Conservation (phyloP, 2,797 vertebrate genomes). For the Naso thynnoides region DNA sequence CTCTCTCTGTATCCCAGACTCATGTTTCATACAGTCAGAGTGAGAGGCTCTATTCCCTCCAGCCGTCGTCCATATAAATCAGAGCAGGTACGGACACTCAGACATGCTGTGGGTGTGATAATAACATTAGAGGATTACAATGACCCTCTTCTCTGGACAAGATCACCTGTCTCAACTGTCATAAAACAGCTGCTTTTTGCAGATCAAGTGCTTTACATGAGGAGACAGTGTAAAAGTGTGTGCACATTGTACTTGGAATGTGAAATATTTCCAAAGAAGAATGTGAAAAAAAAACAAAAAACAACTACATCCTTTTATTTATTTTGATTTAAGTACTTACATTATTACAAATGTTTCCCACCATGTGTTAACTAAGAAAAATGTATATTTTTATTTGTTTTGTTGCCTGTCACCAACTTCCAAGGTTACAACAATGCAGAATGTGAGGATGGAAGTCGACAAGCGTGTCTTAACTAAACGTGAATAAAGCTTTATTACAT, state of each 20-base stretch:
- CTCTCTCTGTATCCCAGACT: conserved; percentile 37
- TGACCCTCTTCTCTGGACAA: conserved; percentile 77
- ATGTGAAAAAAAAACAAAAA: no score
- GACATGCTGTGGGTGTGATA: conserved; percentile 78
- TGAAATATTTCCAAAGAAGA: no score
- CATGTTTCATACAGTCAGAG: conserved; percentile 51
- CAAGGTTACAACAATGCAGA: no score
- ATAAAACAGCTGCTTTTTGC: conserved; percentile 74
- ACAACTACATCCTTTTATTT: no score
- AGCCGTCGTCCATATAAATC: conserved; percentile 74
- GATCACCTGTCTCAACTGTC: conserved; percentile 76
- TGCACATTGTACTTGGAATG: neutral
- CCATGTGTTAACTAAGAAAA: no score
- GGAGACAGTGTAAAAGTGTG: conserved; percentile 37
- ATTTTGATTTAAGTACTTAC: no score
- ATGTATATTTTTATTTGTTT: no score
- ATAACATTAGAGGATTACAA: conserved; percentile 82
- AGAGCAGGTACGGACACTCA: conserved; percentile 75
- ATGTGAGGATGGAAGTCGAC: no score
- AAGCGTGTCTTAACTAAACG: no score
- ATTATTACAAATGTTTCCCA: no score
- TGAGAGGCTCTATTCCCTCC: conserved; percentile 59
- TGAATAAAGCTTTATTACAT: no score
- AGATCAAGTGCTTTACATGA: conserved; percentile 56
- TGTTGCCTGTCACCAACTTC: no score